These are phyloP conservation scores for Craseonycteris thonglongyai DNA, from an alignment of 2,113 vertebrate genomes.

Conservation along the genomic window DNA sequence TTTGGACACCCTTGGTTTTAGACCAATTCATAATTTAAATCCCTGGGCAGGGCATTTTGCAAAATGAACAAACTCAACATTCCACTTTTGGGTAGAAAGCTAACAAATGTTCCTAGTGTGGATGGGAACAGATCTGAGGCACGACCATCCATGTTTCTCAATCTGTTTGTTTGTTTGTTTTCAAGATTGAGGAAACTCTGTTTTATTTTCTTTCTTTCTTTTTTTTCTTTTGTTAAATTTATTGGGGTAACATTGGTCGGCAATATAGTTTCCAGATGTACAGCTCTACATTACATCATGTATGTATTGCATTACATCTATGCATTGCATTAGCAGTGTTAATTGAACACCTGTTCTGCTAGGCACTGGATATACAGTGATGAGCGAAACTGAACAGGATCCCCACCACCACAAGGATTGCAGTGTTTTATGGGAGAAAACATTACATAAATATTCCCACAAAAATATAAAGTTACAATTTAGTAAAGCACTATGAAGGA, in stretches of 20 bases:
- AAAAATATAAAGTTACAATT: not conserved
- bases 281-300: no score
- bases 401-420: not conserved
- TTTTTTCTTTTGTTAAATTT: no score
- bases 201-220: no score
- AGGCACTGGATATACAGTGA: not conserved
- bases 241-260: no score
- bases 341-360: not conserved
- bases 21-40: not conserved
- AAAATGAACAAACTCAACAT: not conserved
- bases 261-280: no score
- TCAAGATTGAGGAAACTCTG: no score
- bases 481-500: not conserved
- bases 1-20: no score
- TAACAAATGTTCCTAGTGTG: not conserved
- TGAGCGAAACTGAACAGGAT: not conserved
- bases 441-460: not conserved
- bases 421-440: not conserved
- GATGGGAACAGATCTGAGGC: not conserved
- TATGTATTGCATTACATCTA: no score
- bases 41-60: not conserved
- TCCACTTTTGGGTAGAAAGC: not conserved
- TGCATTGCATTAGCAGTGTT: not conserved
- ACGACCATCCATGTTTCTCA: not conserved
- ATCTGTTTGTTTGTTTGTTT: no score